phyloP scores from a whole-genome alignment of 2,113 vertebrate genomes.

The Indicator indicator region DNA sequence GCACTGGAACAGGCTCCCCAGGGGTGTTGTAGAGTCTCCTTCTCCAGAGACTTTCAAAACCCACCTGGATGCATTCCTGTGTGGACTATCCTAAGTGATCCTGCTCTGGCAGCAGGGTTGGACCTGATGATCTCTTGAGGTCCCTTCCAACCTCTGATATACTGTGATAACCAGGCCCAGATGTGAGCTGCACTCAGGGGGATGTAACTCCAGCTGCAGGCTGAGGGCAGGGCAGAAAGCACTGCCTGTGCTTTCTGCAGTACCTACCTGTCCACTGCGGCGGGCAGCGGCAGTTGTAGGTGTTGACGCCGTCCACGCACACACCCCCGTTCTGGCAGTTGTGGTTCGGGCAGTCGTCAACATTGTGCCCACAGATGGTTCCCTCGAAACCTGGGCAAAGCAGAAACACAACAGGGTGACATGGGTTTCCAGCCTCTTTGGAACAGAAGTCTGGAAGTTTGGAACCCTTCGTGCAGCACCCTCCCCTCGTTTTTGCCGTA shows the following conservation, averaged over 20 bases:
- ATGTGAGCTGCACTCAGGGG: neutral
- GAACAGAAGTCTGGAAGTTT: neutral
- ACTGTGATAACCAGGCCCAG: neutral
- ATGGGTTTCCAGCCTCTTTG: neutral
- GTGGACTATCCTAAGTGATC: too few species aligned
- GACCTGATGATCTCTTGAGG: too few species aligned
- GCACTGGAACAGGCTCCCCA: too few species aligned
- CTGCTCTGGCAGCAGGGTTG: too few species aligned
- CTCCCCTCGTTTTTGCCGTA: neutral
- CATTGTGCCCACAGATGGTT: slow-evolving; percentile 88
- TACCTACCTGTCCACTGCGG: slow-evolving; percentile 93
- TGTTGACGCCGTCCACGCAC: slow-evolving; percentile 95
- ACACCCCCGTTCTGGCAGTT: slow-evolving; percentile 90
- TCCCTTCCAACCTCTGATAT: too few species aligned
- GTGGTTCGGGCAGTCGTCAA: slow-evolving; percentile 92
- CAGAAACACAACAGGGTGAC: slow-evolving; percentile 3
- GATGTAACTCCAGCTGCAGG: fast-evolving
- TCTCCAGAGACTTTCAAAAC: too few species aligned
- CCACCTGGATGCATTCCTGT: too few species aligned
- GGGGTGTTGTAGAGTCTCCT: too few species aligned
- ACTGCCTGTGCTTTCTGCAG: fast-evolving
- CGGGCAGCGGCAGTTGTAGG: slow-evolving; percentile 95
- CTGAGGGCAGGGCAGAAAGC: neutral
- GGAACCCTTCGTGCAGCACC: neutral
- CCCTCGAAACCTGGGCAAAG: slow-evolving; percentile 87